Evolutionary conservation across 2,888 invertebrate genomes (phyloP).

Genomic region (Podabrus alpinus): DNA sequence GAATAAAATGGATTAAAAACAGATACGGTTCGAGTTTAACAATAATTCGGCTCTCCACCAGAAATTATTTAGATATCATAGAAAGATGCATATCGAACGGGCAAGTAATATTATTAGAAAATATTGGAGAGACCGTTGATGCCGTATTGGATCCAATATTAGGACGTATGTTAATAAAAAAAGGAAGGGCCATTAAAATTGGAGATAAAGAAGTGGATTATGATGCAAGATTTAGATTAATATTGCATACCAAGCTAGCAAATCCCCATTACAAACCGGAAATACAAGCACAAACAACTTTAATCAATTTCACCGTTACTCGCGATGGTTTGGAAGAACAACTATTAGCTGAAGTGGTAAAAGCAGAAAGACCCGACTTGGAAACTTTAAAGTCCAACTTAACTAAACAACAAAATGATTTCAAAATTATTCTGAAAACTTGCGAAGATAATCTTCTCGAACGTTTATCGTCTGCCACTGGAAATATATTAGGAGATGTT

Average conservation of each 20-base stretch:
- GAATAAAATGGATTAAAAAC: conserved; percentile 92
- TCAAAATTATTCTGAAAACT: conserved; percentile 88
- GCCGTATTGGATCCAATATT: conserved; percentile 89
- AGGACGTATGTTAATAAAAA: conserved; percentile 85
- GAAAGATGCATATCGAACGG: conserved; percentile 71
- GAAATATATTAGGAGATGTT: conserved; percentile 88
- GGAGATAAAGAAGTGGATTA: conserved; percentile 93
- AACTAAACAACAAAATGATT: conserved; percentile 91
- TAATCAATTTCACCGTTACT: conserved; percentile 95
- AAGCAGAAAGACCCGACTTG: conserved; percentile 89
- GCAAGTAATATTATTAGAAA: conserved; percentile 80
- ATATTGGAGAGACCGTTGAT: conserved; percentile 86
- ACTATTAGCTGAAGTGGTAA: conserved; percentile 89
- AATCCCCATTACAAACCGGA: conserved; percentile 97
- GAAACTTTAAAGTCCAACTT: conserved; percentile 80
- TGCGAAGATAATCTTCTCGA: conserved; percentile 91
- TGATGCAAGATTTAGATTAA: conserved; percentile 77
- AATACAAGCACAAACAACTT: conserved; percentile 93
- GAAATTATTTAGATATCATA: conserved; percentile 82
- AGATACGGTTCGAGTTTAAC: conserved; percentile 75
- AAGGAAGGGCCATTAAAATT: conserved; percentile 80
- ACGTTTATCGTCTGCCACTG: conserved; percentile 86
- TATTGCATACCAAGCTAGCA: conserved; percentile 90
- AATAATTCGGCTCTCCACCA: conserved; percentile 79
- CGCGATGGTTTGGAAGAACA: conserved; percentile 92